Evolutionary conservation across 2,113 vertebrate species (phyloP).

Genomic region (Psophia crepitans): DNA sequence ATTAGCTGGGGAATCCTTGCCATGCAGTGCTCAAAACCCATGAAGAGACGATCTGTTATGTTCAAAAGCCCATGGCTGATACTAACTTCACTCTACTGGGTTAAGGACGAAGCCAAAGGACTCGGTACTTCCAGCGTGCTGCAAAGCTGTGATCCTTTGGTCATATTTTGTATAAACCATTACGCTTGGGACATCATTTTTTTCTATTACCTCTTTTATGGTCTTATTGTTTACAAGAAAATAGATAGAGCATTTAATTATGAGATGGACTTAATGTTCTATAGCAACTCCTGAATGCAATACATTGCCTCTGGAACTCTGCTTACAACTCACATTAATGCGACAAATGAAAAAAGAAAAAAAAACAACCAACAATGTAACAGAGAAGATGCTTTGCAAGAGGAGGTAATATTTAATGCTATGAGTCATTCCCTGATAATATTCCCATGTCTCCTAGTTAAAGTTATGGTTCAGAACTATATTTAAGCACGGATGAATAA

Average conservation of each 20-base stretch:
- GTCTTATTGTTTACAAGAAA: conserved; percentile 66
- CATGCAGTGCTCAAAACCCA: neutral
- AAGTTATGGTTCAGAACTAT: neutral
- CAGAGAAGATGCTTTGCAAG: neutral
- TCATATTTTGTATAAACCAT: conserved; percentile 52
- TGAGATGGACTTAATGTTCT: conserved; percentile 64
- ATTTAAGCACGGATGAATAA: neutral
- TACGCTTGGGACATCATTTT: conserved; percentile 27
- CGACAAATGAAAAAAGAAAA: neutral
- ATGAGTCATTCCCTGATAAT: neutral
- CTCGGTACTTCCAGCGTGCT: neutral
- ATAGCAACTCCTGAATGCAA: conserved; percentile 44
- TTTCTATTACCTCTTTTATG: conserved; percentile 63
- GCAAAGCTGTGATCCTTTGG: neutral
- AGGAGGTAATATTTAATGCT: neutral
- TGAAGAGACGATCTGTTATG: conserved; percentile 7
- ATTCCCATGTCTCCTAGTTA: neutral
- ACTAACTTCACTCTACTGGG: neutral
- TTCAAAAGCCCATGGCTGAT: neutral
- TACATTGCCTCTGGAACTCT: conserved; percentile 36
- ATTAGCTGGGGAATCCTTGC: neutral
- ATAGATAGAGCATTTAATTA: conserved; percentile 68
- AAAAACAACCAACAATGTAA: neutral
- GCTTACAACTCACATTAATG: conserved; percentile 57
- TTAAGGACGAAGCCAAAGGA: conserved; percentile 57